Conservation (phyloP, 2,797 vertebrate genomes). For the Spheniscus humboldti region DNA sequence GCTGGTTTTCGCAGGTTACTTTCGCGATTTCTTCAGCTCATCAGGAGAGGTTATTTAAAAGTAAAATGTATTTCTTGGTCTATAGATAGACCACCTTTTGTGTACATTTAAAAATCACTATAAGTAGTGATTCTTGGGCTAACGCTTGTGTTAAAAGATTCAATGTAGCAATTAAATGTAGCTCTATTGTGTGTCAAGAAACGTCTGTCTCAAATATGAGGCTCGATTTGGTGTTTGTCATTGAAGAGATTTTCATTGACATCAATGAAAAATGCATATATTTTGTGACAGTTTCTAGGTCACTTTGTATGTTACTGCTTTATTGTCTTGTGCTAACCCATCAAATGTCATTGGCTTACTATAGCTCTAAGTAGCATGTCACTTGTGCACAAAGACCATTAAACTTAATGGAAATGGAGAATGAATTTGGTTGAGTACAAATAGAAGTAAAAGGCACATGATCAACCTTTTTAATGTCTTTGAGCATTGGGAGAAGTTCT, state of each 20-base stretch:
- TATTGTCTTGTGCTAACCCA: neutral
- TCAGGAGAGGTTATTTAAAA: neutral
- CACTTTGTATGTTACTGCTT: neutral
- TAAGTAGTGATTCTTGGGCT: neutral
- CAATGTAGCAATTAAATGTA: neutral
- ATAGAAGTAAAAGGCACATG: neutral
- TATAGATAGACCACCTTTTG: neutral
- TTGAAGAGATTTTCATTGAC: neutral
- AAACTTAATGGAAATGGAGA: neutral
- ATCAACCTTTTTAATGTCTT: neutral
- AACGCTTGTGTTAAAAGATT: neutral
- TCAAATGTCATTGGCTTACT: neutral
- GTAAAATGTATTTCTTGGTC: neutral
- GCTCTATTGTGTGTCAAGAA: neutral
- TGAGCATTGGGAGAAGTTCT: neutral
- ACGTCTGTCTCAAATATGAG: neutral
- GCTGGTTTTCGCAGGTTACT: neutral
- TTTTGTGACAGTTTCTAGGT: neutral
- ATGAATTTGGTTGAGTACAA: neutral
- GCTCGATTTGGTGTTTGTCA: neutral
- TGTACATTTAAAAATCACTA: neutral
- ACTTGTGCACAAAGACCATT: neutral
- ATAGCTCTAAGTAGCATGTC: neutral
- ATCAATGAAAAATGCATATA: neutral
- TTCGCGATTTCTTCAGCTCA: neutral